Evolutionary conservation across 2,797 vertebrate genomes (phyloP).

Genomic region (Sebastes steindachneri): DNA sequence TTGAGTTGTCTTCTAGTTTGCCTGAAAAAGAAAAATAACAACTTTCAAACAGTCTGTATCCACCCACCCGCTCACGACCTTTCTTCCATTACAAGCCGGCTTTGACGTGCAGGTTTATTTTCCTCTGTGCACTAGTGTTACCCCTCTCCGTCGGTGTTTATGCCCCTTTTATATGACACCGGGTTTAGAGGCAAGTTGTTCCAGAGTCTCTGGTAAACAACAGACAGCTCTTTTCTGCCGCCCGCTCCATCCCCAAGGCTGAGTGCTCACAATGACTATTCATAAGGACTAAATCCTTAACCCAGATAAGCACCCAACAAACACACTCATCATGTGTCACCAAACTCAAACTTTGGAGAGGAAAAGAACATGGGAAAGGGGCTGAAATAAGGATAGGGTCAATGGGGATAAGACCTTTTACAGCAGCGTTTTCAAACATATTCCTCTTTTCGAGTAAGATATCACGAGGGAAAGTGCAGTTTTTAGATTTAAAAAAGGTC

Average conservation of each 20-base stretch:
- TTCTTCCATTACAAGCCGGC: constrained; percentile 4
- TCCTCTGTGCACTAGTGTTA: neutral
- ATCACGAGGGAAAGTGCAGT: neutral
- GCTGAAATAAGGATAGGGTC: neutral
- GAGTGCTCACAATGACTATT: constrained; percentile 51
- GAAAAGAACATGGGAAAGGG: neutral
- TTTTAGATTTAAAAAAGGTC: neutral
- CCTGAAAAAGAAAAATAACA: neutral
- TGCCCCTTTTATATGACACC: constrained; percentile 5
- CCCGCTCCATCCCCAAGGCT: constrained; percentile 34
- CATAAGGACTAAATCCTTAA: constrained; percentile 46
- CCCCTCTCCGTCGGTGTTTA: neutral
- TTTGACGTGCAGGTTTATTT: constrained; percentile 34
- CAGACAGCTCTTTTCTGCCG: constrained; percentile 23
- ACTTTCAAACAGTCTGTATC: constrained; percentile 34
- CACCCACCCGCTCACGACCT: constrained; percentile 5
- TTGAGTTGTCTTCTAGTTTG: constrained; percentile 47
- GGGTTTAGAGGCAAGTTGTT: constrained; percentile 26
- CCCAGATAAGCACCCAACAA: constrained; percentile 43
- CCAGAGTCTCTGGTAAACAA: constrained; percentile 44
- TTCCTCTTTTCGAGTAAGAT: neutral
- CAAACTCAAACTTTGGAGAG: neutral
- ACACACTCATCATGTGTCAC: neutral
- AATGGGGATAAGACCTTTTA: neutral
- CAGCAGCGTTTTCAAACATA: neutral